Base-by-base conservation (phyloP, 2,113 vertebrate genomes). In the Balaeniceps rex region DNA sequence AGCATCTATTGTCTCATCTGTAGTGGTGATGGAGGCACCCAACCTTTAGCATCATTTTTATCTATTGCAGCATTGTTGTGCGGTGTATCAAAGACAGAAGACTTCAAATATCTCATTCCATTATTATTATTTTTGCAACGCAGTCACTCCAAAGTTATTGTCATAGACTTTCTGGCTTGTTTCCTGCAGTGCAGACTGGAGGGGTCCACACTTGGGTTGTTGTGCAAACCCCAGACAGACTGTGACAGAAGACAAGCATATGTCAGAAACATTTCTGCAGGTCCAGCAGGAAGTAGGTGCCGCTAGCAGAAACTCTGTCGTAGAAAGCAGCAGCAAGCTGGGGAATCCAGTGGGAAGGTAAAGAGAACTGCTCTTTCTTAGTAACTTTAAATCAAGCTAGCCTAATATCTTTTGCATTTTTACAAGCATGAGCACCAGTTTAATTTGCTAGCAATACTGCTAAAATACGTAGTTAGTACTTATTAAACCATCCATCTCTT, bases 171-270 rank as follows among this genome's bases (percentile, higher is more conserved):
- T 57, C 36, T 84, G 61, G 5, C 5, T 89, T 82, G 3, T 64
- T 87, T 71, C 9, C 38, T 82, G 29, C 28, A 19, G 12, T 11
- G 17, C 4, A 38, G 44, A 25, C 52, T 65, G 44, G 15, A 44
- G n/a, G 25, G 7, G 2, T 1, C 25, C 3, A 0, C 25, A 21
- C 33, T 46, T 74, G 36, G 3, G 2, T 52, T 68, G 15, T 34
- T 90, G 64, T 55, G 60, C 29, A 87, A 78, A 79, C 7, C 10
- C 7, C 52, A 46, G 34, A 57, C 31, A 71, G 33, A 25, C 19
- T 71, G 69, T 84, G 77, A 55, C 12, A 75, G 61, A 79, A 82
- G 61, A 85, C 26, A 60, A 60, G 12, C 0, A 1, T 36, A 28
- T 2, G 2, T 79, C 57, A 68, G 66, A 77, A 87, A 23, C 7